A percentile compares a stretch with the other conserved stretches of the same genome.
Conservation (phyloP, 2,888 invertebrate genomes). For the Patella pellucida region DNA sequence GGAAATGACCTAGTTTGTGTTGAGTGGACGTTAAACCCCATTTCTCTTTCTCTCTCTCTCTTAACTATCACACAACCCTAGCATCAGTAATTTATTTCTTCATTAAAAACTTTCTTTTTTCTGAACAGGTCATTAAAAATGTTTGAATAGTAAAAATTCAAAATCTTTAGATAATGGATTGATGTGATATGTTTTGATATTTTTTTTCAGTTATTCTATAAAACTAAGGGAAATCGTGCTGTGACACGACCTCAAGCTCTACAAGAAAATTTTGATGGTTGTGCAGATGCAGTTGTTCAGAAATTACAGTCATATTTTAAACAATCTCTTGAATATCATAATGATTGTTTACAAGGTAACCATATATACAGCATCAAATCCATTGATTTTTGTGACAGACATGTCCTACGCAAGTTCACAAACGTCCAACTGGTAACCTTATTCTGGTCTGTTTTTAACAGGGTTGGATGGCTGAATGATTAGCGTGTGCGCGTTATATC, state of each 20-base stretch:
- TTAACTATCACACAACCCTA: no score
- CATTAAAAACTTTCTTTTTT: background rate
- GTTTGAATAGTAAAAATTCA: background rate
- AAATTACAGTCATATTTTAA: slow-evolving; percentile 68
- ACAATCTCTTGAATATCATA: slow-evolving; percentile 68
- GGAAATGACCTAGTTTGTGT: no score
- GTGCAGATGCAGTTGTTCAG: slow-evolving; percentile 62
- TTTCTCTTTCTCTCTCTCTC: no score
- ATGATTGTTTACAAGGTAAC: slow-evolving; percentile 69
- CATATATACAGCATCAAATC: background rate
- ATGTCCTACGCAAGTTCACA: background rate
- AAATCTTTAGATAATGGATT: background rate
- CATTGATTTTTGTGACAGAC: background rate
- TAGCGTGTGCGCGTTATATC: no score
- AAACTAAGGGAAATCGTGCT: slow-evolving; percentile 64
- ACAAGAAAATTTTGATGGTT: slow-evolving; percentile 69
- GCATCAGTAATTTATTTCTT: background rate
- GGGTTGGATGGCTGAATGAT: no score
- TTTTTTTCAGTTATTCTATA: slow-evolving; percentile 64
- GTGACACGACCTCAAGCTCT: slow-evolving; percentile 69
- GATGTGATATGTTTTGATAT: slow-evolving; percentile 15
- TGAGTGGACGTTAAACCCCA: no score
- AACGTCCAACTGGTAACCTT: no score
- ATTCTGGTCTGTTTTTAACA: no score
- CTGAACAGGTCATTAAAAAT: background rate